Evolutionary conservation across 2,113 vertebrate genomes (phyloP).

Genomic region (Hemicordylus capensis): DNA sequence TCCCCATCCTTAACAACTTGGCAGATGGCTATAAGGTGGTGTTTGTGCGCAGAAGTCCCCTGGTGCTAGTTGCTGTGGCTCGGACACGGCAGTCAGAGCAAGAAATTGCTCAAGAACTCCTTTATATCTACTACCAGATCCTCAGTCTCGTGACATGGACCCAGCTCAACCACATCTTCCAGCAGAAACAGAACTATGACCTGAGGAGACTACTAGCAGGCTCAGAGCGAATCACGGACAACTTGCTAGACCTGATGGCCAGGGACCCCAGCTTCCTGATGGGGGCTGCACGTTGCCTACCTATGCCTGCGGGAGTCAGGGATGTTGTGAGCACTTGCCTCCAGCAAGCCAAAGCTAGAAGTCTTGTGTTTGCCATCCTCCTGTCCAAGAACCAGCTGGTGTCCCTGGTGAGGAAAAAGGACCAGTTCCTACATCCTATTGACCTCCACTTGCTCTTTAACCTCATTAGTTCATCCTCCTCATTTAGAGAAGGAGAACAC

Average conservation of each 20-base stretch:
- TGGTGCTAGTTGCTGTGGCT: conserved; percentile 94
- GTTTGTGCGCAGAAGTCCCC: conserved; percentile 91
- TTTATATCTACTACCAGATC: conserved; percentile 98
- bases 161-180: conserved; percentile 95
- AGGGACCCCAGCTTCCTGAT: conserved; percentile 92
- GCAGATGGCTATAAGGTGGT: conserved; percentile 95
- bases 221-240: conserved; percentile 95
- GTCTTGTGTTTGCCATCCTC: conserved; percentile 95
- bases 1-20: conserved; percentile 10
- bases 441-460: conserved; percentile 97
- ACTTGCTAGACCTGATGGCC: conserved; percentile 90
- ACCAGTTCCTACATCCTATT: conserved; percentile 95
- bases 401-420: conserved; percentile 92
- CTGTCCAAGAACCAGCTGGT: conserved; percentile 90
- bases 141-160: conserved; percentile 94
- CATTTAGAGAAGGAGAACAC: conserved; percentile 94
- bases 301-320: conserved; percentile 81
- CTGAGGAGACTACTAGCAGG: conserved; percentile 91
- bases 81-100: conserved; percentile 89
- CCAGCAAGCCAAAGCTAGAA: conserved; percentile 91
- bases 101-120: conserved; percentile 92
- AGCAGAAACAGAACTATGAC: conserved; percentile 97
- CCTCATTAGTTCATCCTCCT: conserved; percentile 93
- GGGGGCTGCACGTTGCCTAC: conserved; percentile 91
- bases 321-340: conserved; percentile 87